phyloP scores from a whole-genome alignment of 1,140 invertebrate genomes.

The Bombus consobrinus region DNA sequence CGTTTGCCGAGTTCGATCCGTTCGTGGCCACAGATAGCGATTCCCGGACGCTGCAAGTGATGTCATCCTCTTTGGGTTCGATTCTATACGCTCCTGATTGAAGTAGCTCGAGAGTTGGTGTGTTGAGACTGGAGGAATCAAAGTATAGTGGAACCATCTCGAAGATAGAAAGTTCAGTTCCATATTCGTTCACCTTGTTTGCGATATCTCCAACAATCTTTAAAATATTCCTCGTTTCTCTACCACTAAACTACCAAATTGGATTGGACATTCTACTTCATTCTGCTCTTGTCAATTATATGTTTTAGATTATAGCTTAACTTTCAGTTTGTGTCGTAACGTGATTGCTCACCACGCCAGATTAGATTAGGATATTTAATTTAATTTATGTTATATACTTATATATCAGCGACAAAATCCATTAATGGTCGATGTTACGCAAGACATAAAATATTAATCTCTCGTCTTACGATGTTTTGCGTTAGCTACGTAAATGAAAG shows the following conservation, averaged over 20 bases:
- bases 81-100: neutral
- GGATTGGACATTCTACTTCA: no score
- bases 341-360: no score
- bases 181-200: neutral
- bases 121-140: neutral
- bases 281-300: no score
- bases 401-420: neutral
- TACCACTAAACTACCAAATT: neutral
- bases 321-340: neutral
- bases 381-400: neutral
- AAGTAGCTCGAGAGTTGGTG: neutral
- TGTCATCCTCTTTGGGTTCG: constrained; percentile 16
- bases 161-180: neutral
- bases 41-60: constrained; percentile 25
- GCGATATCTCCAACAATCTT: neutral
- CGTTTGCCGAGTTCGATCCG: constrained; percentile 31
- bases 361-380: neutral
- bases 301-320: neutral
- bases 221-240: neutral
- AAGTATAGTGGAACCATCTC: neutral
- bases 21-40: constrained; percentile 19
- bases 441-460: no score
- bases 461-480: no score
- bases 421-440: neutral
- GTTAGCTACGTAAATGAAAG: no score